A percentile compares a stretch with the other conserved stretches of the same genome.
These are phyloP conservation scores for Nomia melanderi DNA, from an alignment of 1,140 invertebrate species.

Conservation along the genomic window DNA sequence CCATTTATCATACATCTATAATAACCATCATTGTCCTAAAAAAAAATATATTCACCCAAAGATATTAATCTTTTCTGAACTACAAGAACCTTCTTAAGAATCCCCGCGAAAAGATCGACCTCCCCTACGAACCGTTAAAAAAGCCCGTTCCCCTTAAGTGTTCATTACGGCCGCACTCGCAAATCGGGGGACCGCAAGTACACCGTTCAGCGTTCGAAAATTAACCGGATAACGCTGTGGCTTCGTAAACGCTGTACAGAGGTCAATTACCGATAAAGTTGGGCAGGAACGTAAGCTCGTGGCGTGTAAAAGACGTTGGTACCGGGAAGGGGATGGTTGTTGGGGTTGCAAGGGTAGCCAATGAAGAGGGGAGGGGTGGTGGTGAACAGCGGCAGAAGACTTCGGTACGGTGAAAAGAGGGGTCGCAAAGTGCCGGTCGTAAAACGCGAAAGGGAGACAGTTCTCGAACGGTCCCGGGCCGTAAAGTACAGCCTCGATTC, in stretches of 20 bases:
- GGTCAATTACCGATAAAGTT: slow-evolving; percentile 65
- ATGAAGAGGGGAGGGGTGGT: too few species aligned
- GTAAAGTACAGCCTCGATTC: slow-evolving; percentile 51
- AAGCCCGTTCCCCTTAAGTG: background rate
- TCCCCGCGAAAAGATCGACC: too few species aligned
- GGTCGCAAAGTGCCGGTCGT: slow-evolving; percentile 48
- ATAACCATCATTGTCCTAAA: too few species aligned
- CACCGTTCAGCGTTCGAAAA: slow-evolving; percentile 2
- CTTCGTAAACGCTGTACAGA: slow-evolving; percentile 34
- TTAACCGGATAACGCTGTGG: slow-evolving; percentile 2
- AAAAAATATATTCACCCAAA: too few species aligned
- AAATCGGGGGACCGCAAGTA: background rate
- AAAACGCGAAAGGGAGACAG: slow-evolving; percentile 39
- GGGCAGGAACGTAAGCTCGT: slow-evolving; percentile 30
- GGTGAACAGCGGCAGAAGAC: background rate
- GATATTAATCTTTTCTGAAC: too few species aligned
- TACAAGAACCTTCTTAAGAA: too few species aligned
- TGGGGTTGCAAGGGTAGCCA: too few species aligned
- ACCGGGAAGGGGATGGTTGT: background rate
- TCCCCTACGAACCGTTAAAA: too few species aligned
- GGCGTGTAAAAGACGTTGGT: slow-evolving; percentile 43
- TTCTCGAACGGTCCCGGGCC: slow-evolving; percentile 10
- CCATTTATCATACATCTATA: too few species aligned
- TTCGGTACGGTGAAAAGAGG: background rate
- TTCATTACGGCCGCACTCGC: background rate